These are phyloP conservation scores for Neodiprion fabricii DNA, from an alignment of 1,140 invertebrate genomes.

Conservation along the genomic window DNA sequence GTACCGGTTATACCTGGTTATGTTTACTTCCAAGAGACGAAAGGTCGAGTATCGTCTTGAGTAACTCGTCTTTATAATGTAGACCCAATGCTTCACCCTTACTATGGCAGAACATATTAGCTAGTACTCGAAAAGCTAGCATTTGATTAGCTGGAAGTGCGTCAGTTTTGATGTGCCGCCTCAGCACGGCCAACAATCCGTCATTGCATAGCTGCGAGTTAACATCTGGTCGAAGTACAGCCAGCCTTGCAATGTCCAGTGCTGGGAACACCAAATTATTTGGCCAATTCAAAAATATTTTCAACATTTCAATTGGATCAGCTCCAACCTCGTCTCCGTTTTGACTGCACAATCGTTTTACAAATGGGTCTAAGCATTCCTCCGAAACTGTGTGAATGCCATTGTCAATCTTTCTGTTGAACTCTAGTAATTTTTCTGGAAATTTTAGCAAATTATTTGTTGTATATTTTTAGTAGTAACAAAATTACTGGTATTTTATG, in stretches of 20 bases:
- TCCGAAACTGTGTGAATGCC: conserved; percentile 58
- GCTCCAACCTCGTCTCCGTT: conserved; percentile 50
- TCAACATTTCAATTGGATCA: conserved; percentile 67
- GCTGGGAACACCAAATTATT: conserved; percentile 84
- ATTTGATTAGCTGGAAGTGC: conserved; percentile 76
- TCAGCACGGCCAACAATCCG: conserved; percentile 52
- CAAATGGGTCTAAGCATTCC: conserved; percentile 66
- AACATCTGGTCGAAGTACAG: conserved; percentile 70
- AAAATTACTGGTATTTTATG: conserved; percentile 66
- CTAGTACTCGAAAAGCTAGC: conserved; percentile 75
- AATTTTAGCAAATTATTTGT: conserved; percentile 25
- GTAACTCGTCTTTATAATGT: conserved; percentile 63
- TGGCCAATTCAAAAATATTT: conserved; percentile 79
- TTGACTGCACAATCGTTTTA: conserved; percentile 63
- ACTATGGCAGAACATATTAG: conserved; percentile 76
- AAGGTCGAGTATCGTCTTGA: conserved; percentile 64
- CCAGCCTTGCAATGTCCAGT: conserved; percentile 82
- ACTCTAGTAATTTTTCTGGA: conserved; percentile 72
- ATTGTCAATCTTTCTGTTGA: conserved; percentile 70
- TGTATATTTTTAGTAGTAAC: conserved; percentile 27
- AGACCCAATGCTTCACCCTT: conserved; percentile 69
- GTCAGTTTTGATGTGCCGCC: conserved; percentile 49
- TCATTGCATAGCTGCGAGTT: conserved; percentile 67
- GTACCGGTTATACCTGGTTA: conserved; percentile 63
- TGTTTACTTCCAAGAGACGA: conserved; percentile 68